Percentiles rank a stretch among this genome's conserved stretches.
Evolutionary conservation across 2,888 invertebrate genomes (phyloP).

Genomic region (Sphaeridia pumilis): DNA sequence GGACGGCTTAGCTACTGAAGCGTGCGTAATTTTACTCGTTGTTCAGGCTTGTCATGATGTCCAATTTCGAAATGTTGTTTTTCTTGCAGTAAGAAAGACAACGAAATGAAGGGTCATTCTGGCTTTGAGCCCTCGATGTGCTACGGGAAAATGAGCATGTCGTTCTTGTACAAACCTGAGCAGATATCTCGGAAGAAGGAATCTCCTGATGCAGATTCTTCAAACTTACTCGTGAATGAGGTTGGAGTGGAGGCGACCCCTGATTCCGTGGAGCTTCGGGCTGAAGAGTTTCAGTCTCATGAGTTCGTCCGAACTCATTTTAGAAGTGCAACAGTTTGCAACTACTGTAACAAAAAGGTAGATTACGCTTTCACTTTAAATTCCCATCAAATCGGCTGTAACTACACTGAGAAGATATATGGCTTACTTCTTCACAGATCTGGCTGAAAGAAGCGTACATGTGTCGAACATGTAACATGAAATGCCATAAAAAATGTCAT

Average conservation of each 20-base stretch:
- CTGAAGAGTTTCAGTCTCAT: slow-evolving; percentile 37
- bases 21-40: no score
- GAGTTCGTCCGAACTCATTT: slow-evolving; percentile 82
- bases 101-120: slow-evolving; percentile 48
- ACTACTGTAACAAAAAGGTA: slow-evolving; percentile 87
- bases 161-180: slow-evolving; percentile 52
- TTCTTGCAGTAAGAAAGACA: slow-evolving; percentile 53
- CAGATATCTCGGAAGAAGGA: slow-evolving; percentile 25
- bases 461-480: slow-evolving; percentile 76
- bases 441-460: slow-evolving; percentile 94
- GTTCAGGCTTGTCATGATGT: no score
- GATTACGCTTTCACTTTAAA: slow-evolving; percentile 4
- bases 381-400: neutral
- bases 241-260: slow-evolving; percentile 20
- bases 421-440: slow-evolving; percentile 57
- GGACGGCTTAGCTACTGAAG: slow-evolving; percentile 56
- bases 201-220: slow-evolving; percentile 15
- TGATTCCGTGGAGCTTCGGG: slow-evolving; percentile 11
- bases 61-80: no score
- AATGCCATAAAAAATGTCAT: slow-evolving; percentile 93
- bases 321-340: slow-evolving; percentile 76
- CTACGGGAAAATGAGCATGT: slow-evolving; percentile 78
- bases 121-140: slow-evolving; percentile 86
- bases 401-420: no score
- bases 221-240: slow-evolving; percentile 19